phyloP scores from a whole-genome alignment of 1,140 invertebrate species.

The Fopius arisanus region DNA sequence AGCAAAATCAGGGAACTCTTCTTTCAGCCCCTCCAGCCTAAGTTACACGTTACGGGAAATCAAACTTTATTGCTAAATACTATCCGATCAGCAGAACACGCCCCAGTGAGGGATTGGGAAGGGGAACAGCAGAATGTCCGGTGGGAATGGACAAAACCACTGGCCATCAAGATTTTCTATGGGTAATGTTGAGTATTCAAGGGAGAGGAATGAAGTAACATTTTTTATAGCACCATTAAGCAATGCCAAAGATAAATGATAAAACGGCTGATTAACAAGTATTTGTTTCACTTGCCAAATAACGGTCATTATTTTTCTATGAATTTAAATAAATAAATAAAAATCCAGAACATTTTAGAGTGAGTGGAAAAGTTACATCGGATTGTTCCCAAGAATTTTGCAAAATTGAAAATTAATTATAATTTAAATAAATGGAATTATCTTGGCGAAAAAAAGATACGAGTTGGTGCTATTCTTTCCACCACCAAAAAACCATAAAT shows the following conservation, averaged over 20 bases:
- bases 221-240: not conserved
- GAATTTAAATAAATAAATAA: too few relatives aligned
- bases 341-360: too few relatives aligned
- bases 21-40: slow-evolving; percentile 51
- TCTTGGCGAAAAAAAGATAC: too few relatives aligned
- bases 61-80: slow-evolving; percentile 66
- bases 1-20: slow-evolving; percentile 58
- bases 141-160: slow-evolving; percentile 13
- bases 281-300: too few relatives aligned
- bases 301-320: too few relatives aligned
- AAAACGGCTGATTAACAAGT: too few relatives aligned
- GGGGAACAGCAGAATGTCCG: not conserved
- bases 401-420: too few relatives aligned
- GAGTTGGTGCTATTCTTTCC: too few relatives aligned
- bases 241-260: not conserved
- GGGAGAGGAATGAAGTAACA: not conserved
- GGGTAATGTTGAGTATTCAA: not conserved
- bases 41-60: slow-evolving; percentile 43
- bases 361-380: too few relatives aligned
- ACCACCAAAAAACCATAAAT: not conserved
- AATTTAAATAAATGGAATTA: too few relatives aligned
- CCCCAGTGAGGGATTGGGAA: not conserved
- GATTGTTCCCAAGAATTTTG: too few relatives aligned
- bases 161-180: not conserved
- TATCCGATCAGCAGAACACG: slow-evolving; percentile 61